Evolutionary conservation across 2,113 vertebrate species (phyloP), one percentile per base, ranked within the genome.

Genomic region (Rattus norvegicus): DNA sequence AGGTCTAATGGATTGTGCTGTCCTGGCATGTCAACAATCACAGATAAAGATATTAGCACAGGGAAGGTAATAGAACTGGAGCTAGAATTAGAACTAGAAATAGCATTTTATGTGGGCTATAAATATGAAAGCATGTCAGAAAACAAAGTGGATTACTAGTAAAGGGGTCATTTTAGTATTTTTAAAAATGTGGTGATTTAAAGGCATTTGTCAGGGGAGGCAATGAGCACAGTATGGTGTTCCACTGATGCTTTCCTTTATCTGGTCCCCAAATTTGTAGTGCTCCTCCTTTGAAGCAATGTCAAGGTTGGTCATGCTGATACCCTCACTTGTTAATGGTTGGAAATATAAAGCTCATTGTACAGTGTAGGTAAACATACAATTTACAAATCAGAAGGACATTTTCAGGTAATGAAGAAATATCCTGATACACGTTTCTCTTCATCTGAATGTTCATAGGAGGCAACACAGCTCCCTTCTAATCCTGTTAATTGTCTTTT

Each of bases 381-480:
- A 8, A 54, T 91, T 80, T 73, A 73, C 47, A 92, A 75, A 4
- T 79, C 5, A 30, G 47, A 65, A 52, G 14, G 61, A 7, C 8
- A 3, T n/a, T 61, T 56, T 79, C 13, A 83, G 12, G 10, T 5
- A 33, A 88, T 59, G 20, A 80, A 85, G 26, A 65, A 88, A 85
- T 61, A 6, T 36, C 0, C 0, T 63, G 1, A 73, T 28, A 10
- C 16, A 20, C 26, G 19, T 10, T 26, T 89, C 19, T 36, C 5
- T 59, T 3, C 47, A 43, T 76, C 43, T 19, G 54, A 9, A 65
- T 63, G 11, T 8, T 49, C 5, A 39, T 26, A 69, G 63, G 11
- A n/a, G 6, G 22, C 30, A 5, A 24, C 0, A 2, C 9, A 17
- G 22, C 43, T 2, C 17, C 63, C 22, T 69, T 22, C 8, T 1